Evolutionary conservation across 2,113 vertebrate genomes (phyloP), one percentile per base, ranked within the genome.

Genomic region (Dromaius novaehollandiae): DNA sequence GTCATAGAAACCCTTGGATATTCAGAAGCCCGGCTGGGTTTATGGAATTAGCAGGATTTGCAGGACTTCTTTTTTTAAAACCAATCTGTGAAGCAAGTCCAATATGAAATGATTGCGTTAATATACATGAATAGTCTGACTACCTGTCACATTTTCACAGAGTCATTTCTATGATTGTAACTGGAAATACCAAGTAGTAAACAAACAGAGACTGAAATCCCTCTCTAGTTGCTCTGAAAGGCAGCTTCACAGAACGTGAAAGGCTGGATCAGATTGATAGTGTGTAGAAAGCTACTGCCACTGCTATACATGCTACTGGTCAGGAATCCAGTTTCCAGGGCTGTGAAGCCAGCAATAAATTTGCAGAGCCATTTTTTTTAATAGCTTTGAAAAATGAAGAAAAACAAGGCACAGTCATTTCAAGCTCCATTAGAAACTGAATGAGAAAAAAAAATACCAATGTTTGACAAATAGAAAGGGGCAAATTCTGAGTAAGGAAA

Each of bases 381-480:
- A 81, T 71, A 81, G 68, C 68, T 90, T 90, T 65, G 64, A 89
- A 95, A 93, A 96, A 95, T 68, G 61, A 90, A 89, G 60, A 68
- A 89, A 94, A 95, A 76, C 38, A 88, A 91, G 40, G 65, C 64
- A 36, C 46, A 84, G 65, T 78, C 9, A 65, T 94, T 96, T 96
- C 80, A 91, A 93, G 91, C 85, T 90, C 84, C 73, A 50, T 91
- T 96, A 95, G 92, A 89, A 97, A 82, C 13, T 53, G 56, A 81
- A 60, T 32, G 71, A 93, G 70, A 85, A 95, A 95, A 95, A 95
- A 95, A 95, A 94, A n/a, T n/a, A n/a, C 89, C 86, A 79, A 75
- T 78, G 66, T 82, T 69, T 87, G 94, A 92, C 61, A 93, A 95
- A 94, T 73, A 89, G 83, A 44, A 96, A 91, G 36, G 81, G 63